phyloP scores from a whole-genome alignment of 1,140 invertebrate genomes.

The Drosophila albomicans region DNA sequence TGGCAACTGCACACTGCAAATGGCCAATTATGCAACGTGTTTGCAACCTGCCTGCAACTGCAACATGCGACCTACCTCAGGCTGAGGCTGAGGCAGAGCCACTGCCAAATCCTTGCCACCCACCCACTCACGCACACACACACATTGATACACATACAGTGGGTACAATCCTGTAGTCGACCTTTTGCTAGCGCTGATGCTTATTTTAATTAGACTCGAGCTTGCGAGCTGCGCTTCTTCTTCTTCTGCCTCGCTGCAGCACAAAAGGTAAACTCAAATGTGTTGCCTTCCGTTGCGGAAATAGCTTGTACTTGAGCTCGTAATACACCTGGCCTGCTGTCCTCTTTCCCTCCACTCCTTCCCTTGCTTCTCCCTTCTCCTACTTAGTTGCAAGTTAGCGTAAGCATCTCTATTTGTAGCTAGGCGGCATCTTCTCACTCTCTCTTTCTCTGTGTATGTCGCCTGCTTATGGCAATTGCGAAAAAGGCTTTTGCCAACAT shows the following conservation, averaged over 20 bases:
- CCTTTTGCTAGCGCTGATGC: constrained; percentile 46
- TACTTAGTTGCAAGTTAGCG: constrained; percentile 66
- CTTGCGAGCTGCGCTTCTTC: constrained; percentile 7
- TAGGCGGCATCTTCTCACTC: constrained; percentile 50
- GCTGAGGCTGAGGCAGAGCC: not conserved
- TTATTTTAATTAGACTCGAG: constrained; percentile 57
- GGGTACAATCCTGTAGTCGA: constrained; percentile 26
- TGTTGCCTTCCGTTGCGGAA: constrained; percentile 72
- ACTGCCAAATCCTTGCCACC: constrained; percentile 27
- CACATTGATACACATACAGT: not conserved
- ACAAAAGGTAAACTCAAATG: constrained; percentile 61
- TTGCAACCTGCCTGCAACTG: constrained; percentile 44
- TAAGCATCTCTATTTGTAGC: constrained; percentile 66
- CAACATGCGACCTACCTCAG: constrained; percentile 36
- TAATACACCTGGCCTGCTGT: constrained; percentile 24
- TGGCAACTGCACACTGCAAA: constrained; percentile 79
- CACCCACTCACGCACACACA: not conserved
- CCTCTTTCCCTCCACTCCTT: not conserved
- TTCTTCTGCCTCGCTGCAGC: not conserved
- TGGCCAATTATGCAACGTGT: constrained; percentile 81
- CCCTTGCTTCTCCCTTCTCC: not conserved
- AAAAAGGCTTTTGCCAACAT: constrained; percentile 59
- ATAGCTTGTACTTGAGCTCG: constrained; percentile 75
- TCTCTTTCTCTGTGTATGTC: constrained; percentile 18
- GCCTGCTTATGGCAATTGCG: constrained; percentile 69